A percentile compares a stretch with the other conserved stretches of the same genome.
Evolutionary conservation across 2,888 invertebrate genomes (phyloP).

Genomic region (Melitaea athalia): DNA sequence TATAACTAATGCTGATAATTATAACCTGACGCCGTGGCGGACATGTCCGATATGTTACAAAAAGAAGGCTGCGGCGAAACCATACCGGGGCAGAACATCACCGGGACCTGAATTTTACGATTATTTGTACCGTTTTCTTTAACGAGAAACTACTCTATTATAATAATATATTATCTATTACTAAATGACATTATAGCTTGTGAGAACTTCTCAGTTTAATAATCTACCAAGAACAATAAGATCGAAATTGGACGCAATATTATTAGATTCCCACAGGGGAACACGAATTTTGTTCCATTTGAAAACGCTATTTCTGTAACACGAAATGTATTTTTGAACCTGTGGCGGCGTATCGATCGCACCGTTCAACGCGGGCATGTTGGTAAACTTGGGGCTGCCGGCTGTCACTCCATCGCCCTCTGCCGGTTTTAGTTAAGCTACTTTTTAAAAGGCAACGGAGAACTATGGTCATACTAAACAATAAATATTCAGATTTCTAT

Average conservation of each 20-base stretch:
- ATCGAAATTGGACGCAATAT: background rate
- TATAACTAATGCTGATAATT: background rate
- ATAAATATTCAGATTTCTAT: background rate
- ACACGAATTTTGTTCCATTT: background rate
- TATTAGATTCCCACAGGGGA: background rate
- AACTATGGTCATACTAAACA: too few relatives aligned
- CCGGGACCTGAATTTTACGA: conserved; percentile 61
- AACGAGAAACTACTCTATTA: background rate
- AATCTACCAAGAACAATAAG: background rate
- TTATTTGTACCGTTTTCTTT: conserved; percentile 4
- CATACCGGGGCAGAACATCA: conserved; percentile 76
- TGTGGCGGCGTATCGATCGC: conserved; percentile 47
- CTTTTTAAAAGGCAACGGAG: background rate
- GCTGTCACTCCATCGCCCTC: conserved; percentile 71
- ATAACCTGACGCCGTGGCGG: conserved; percentile 73
- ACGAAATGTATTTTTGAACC: conserved; percentile 36
- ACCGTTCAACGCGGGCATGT: conserved; percentile 64
- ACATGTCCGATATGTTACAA: conserved; percentile 76
- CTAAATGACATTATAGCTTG: too few relatives aligned
- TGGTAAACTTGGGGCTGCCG: conserved; percentile 71
- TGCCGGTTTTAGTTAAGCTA: conserved; percentile 40
- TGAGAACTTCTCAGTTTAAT: too few relatives aligned
- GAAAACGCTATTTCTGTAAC: background rate
- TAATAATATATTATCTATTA: background rate
- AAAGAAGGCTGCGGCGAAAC: conserved; percentile 76